phyloP scores from a whole-genome alignment of 2,888 invertebrate genomes.

The Agrotis puta region DNA sequence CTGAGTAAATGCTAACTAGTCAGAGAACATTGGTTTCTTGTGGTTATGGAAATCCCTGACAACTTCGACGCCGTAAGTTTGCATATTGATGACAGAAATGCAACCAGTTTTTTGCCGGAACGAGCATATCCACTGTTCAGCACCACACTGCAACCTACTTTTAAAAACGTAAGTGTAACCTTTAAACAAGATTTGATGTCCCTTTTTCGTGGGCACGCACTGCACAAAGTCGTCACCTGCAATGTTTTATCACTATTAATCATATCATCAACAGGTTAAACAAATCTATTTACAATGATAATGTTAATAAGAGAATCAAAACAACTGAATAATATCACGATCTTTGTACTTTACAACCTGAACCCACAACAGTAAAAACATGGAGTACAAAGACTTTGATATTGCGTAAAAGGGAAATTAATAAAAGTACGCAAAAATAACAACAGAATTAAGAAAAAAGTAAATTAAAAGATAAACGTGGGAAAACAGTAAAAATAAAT shows the following conservation, averaged over 20 bases:
- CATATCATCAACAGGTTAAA: constrained; percentile 30
- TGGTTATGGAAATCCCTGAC: constrained; percentile 88
- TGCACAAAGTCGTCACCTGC: constrained; percentile 86
- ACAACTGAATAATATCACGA: constrained; percentile 58
- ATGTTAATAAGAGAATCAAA: constrained; percentile 52
- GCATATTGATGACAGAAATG: constrained; percentile 88
- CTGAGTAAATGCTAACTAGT: constrained; percentile 43
- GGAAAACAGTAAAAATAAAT: constrained; percentile 74
- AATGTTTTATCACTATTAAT: constrained; percentile 69
- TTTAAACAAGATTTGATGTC: constrained; percentile 86
- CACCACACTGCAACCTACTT: constrained; percentile 86
- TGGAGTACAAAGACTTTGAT: neutral
- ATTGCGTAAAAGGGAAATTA: constrained; percentile 12
- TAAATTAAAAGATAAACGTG: constrained; percentile 70
- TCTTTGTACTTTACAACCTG: constrained; percentile 31
- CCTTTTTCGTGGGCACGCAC: constrained; percentile 87
- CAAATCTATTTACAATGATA: constrained; percentile 58
- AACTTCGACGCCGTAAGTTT: constrained; percentile 85
- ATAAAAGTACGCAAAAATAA: neutral
- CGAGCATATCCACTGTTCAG: constrained; percentile 88
- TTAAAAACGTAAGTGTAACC: constrained; percentile 88
- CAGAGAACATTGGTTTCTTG: constrained; percentile 86
- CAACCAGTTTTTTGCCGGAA: constrained; percentile 88
- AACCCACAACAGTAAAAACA: constrained; percentile 14
- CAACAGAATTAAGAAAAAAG: constrained; percentile 7